These are phyloP conservation scores for Mormoops blainvillei DNA, from an alignment of 2,113 vertebrate genomes.

Conservation along the genomic window DNA sequence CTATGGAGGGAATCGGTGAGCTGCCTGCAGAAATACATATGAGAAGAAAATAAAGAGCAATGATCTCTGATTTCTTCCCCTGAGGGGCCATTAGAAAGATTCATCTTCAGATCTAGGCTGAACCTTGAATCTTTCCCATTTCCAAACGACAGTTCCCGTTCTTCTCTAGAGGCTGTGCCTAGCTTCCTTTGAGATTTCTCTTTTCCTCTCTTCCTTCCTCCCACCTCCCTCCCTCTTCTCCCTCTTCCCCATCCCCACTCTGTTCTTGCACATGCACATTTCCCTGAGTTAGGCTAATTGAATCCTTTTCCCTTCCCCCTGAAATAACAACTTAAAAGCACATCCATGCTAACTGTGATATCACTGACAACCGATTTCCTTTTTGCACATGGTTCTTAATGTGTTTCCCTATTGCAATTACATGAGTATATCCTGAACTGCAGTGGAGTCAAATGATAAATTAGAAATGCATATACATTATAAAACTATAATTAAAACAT, in stretches of 20 bases:
- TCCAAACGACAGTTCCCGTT: not conserved
- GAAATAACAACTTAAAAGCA: not conserved
- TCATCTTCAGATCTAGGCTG: not conserved
- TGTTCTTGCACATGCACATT: not conserved
- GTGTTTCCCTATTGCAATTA: not conserved
- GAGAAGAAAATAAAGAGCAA: not conserved
- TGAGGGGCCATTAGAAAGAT: not conserved
- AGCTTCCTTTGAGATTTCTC: not conserved
- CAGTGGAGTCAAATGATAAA: not conserved
- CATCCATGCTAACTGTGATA: not conserved
- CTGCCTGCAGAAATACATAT: not conserved
- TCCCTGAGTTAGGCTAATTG: not conserved
- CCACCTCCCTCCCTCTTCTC: not conserved
- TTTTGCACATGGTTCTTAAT: not conserved
- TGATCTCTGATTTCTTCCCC: not conserved
- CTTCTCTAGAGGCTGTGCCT: not conserved
- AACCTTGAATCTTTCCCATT: not conserved
- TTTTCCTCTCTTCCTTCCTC: no score
- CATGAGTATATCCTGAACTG: not conserved
- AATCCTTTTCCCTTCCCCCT: not conserved
- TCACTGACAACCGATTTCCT: not conserved
- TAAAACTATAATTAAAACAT: not conserved
- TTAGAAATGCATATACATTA: not conserved
- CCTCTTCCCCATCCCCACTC: not conserved
- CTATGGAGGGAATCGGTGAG: not conserved